phyloP scores from a whole-genome alignment of 2,888 invertebrate genomes.

The Deilephila porcellus region DNA sequence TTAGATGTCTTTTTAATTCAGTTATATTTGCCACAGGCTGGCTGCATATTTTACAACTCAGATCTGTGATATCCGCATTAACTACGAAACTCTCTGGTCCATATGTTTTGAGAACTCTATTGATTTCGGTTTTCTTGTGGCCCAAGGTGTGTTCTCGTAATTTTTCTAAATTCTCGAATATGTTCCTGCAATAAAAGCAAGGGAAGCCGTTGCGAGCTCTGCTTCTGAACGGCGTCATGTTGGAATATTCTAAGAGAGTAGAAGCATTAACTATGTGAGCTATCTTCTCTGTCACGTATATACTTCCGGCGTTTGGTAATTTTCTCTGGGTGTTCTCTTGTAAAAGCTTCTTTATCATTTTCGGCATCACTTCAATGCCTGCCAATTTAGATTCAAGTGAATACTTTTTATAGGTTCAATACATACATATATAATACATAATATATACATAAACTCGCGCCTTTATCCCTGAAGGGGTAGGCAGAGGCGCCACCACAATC shows the following conservation, averaged over 20 bases:
- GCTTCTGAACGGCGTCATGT: constrained; percentile 67
- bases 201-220: constrained; percentile 66
- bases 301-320: constrained; percentile 32
- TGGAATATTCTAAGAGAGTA: constrained; percentile 61
- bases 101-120: constrained; percentile 56
- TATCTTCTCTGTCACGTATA: constrained; percentile 62
- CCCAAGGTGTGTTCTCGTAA: constrained; percentile 53
- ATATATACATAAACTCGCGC: no score
- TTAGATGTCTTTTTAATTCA: constrained; percentile 65
- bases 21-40: constrained; percentile 50
- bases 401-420: not conserved
- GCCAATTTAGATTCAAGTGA: constrained; percentile 36
- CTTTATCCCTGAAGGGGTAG: no score
- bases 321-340: constrained; percentile 40
- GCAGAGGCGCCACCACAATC: no score
- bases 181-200: constrained; percentile 68
- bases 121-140: constrained; percentile 56
- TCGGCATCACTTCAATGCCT: constrained; percentile 57
- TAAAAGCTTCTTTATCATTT: constrained; percentile 49
- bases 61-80: constrained; percentile 67
- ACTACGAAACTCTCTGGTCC: constrained; percentile 66
- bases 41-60: constrained; percentile 65
- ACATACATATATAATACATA: no score
- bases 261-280: constrained; percentile 63
- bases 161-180: constrained; percentile 58